Conservation (phyloP, 2,797 vertebrate genomes). For the Brachymystax lenok region DNA sequence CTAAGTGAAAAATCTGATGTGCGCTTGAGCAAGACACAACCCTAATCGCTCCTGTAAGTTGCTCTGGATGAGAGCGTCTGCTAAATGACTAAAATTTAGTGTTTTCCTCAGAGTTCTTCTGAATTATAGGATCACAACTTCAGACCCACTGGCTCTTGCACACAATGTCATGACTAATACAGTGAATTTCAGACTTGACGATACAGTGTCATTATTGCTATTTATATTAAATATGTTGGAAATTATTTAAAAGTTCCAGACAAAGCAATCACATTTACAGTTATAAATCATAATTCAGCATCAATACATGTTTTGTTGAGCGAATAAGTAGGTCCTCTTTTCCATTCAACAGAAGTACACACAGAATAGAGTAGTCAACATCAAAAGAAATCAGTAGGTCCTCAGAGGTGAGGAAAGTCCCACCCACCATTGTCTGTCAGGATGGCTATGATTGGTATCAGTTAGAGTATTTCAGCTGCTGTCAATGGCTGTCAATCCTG, state of each 20-base stretch:
- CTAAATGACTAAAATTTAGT: background rate
- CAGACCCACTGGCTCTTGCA: background rate
- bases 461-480: background rate
- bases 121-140: background rate
- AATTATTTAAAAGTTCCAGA: background rate
- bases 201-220: background rate
- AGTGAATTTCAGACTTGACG: background rate
- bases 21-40: too few species aligned
- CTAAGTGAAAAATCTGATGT: too few species aligned
- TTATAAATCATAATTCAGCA: background rate
- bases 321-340: background rate
- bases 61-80: too few species aligned
- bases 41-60: too few species aligned
- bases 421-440: constrained; percentile 4
- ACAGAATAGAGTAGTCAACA: constrained; percentile 15
- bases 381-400: constrained; percentile 4
- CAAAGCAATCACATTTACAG: background rate
- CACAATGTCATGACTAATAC: background rate
- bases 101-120: background rate
- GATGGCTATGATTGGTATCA: background rate
- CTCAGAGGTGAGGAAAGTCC: constrained; percentile 14
- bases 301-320: background rate
- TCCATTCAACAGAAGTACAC: constrained; percentile 3
- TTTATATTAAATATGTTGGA: background rate
- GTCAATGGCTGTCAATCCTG: constrained; percentile 40